These are phyloP conservation scores for Solenopsis fugax DNA, from an alignment of 1,140 invertebrate genomes.

Conservation along the genomic window DNA sequence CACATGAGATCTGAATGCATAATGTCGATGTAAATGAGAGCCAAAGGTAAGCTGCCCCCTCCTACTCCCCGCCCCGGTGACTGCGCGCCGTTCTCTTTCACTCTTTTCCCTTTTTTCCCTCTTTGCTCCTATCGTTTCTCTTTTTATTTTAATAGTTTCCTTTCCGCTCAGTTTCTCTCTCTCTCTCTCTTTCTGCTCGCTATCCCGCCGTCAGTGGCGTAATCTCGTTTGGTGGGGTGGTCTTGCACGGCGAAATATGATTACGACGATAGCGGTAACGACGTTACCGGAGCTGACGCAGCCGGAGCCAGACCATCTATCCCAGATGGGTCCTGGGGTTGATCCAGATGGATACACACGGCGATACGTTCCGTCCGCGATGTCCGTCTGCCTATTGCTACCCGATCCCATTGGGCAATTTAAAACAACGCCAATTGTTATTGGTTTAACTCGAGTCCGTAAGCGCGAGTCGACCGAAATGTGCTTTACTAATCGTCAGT, in stretches of 20 bases:
- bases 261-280: slow-evolving; percentile 79
- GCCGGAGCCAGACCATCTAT: slow-evolving; percentile 68
- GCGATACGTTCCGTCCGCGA: slow-evolving; percentile 34
- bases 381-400: slow-evolving; percentile 20
- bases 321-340: slow-evolving; percentile 62
- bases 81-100: neutral
- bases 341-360: slow-evolving; percentile 65
- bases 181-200: slow-evolving; percentile 37
- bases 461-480: slow-evolving; percentile 24
- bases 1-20: slow-evolving; percentile 76
- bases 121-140: slow-evolving; percentile 1
- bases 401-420: slow-evolving; percentile 59
- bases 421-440: slow-evolving; percentile 73
- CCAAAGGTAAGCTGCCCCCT: slow-evolving; percentile 66
- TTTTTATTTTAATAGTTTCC: slow-evolving; percentile 46
- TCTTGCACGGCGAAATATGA: slow-evolving; percentile 79
- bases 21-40: slow-evolving; percentile 77
- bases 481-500: neutral
- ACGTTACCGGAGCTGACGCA: slow-evolving; percentile 76
- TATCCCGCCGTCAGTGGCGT: slow-evolving; percentile 57
- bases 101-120: neutral
- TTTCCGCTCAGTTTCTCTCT: slow-evolving; percentile 19
- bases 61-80: neutral
- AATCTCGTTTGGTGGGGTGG: slow-evolving; percentile 72
- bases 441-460: slow-evolving; percentile 58